Conservation (phyloP, 2,888 invertebrate species). For the Reticulitermes lucifugus region DNA sequence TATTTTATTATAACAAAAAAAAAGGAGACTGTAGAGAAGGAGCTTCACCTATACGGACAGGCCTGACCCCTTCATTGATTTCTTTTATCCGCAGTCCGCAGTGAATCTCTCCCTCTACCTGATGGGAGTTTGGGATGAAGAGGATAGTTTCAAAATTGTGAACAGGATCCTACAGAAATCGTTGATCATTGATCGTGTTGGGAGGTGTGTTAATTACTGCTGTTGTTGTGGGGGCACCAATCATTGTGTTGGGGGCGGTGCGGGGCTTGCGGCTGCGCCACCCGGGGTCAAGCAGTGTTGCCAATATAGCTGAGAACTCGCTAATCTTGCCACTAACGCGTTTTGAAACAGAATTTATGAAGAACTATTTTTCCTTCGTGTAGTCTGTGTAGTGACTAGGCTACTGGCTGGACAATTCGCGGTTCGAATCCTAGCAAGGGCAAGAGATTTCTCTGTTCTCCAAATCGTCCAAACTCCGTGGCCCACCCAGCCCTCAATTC, state of each 20-base stretch:
- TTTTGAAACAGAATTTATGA: no score
- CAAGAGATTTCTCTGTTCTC: no score
- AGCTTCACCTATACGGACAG: not conserved
- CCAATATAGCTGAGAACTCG: not conserved
- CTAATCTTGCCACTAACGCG: not conserved
- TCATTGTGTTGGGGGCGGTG: slow-evolving; percentile 30
- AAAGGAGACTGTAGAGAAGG: not conserved
- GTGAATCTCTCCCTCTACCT: slow-evolving; percentile 17
- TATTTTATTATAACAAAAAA: slow-evolving; percentile 40
- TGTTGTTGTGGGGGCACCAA: slow-evolving; percentile 24
- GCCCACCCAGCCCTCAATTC: no score
- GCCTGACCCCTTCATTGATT: slow-evolving; percentile 34
- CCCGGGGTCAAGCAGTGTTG: slow-evolving; percentile 14
- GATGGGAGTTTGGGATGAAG: not conserved
- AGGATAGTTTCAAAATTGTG: not conserved
- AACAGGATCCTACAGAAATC: slow-evolving; percentile 4
- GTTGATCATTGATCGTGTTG: slow-evolving; percentile 18
- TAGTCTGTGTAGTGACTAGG: no score
- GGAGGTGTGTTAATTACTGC: slow-evolving; percentile 33
- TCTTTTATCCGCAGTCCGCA: slow-evolving; percentile 43
- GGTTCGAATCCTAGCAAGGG: no score
- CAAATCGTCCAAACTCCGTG: no score
- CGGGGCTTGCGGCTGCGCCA: slow-evolving; percentile 28
- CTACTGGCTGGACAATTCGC: no score
- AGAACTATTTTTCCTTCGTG: no score